Evolutionary conservation across 1,140 invertebrate genomes (phyloP).

Genomic region (Xylocopa sonorina): DNA sequence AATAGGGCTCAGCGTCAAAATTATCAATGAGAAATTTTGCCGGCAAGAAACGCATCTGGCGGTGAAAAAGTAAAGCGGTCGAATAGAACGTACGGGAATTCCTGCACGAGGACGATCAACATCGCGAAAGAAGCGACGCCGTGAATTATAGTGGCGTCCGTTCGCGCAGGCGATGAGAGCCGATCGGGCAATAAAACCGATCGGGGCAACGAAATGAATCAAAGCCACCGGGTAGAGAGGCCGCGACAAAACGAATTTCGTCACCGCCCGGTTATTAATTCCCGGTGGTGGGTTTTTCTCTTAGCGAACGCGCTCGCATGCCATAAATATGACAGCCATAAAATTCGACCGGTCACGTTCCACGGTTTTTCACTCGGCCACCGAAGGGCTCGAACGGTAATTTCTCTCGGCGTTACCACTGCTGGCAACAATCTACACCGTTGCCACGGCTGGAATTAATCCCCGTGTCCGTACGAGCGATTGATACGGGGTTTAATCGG

Average conservation of each 20-base stretch:
- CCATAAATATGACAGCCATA: slow-evolving; percentile 53
- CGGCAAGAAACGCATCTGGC: too few species aligned
- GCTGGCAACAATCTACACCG: slow-evolving; percentile 19
- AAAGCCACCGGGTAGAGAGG: background rate
- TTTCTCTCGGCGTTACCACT: slow-evolving; percentile 59
- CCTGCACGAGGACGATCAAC: background rate
- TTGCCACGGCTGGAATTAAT: background rate
- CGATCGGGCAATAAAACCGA: slow-evolving; percentile 24
- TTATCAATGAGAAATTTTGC: too few species aligned
- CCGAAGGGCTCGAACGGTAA: slow-evolving; percentile 43
- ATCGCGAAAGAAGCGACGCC: slow-evolving; percentile 1
- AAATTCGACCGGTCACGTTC: slow-evolving; percentile 49
- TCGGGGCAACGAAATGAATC: slow-evolving; percentile 1
- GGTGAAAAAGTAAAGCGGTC: too few species aligned
- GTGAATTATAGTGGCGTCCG: background rate
- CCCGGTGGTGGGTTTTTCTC: slow-evolving; percentile 42
- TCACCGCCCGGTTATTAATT: slow-evolving; percentile 51
- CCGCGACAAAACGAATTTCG: slow-evolving; percentile 45
- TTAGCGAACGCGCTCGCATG: slow-evolving; percentile 26
- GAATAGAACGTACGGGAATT: too few species aligned
- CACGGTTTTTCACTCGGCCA: slow-evolving; percentile 27
- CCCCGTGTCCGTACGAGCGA: background rate
- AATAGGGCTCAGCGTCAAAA: too few species aligned
- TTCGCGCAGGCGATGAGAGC: too few species aligned
- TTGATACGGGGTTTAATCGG: background rate